Evolutionary conservation across 2,113 vertebrate species (phyloP).

Genomic region (Tychaedon coryphoeus): DNA sequence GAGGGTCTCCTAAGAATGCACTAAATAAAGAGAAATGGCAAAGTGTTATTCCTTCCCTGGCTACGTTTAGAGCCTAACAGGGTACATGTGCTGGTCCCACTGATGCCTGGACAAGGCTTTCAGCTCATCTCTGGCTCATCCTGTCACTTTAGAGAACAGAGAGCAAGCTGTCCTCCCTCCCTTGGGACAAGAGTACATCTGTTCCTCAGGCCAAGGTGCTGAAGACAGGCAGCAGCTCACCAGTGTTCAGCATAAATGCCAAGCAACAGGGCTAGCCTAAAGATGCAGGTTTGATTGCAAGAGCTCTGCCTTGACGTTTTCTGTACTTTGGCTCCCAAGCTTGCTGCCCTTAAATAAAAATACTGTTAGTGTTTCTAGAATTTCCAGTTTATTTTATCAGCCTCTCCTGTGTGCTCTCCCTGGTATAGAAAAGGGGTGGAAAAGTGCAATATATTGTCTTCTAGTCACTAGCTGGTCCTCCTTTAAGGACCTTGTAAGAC

Average conservation of each 20-base stretch:
- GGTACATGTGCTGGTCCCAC: background rate
- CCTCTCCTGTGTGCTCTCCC: background rate
- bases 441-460: background rate
- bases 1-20: background rate
- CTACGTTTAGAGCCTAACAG: rapidly evolving
- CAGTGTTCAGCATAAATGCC: background rate
- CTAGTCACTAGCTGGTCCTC: constrained; percentile 39
- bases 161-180: background rate
- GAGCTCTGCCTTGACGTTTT: background rate
- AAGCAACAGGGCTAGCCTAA: background rate
- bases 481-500: constrained; percentile 73
- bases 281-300: background rate
- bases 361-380: background rate
- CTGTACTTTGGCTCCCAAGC: background rate
- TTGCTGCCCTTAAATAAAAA: background rate
- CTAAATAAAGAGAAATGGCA: background rate
- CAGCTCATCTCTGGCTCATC: background rate
- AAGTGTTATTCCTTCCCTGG: background rate
- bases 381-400: background rate
- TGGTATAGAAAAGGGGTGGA: background rate
- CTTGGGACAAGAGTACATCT: background rate
- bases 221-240: background rate
- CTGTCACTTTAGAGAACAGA: background rate
- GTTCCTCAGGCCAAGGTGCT: background rate
- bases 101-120: background rate